Evolutionary conservation across 2,797 vertebrate genomes (phyloP), one percentile per base, ranked within the genome.

Genomic region (Chaetodon trifasciatus): DNA sequence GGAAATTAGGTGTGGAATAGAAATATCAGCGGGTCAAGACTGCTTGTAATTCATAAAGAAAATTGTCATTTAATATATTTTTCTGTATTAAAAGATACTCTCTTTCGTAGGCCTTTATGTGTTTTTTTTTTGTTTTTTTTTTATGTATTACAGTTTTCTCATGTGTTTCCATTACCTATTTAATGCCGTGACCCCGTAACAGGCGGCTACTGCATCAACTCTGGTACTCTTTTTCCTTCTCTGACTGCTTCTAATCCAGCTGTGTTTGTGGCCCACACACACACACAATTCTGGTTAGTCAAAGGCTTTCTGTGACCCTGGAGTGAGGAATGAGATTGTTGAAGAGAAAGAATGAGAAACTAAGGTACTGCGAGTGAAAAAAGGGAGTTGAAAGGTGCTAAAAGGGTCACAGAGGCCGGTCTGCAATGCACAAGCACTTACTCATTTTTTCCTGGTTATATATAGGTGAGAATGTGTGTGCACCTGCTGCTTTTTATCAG

Each of bases 321-420:
- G 49, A 72, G 40, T 66, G 46, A 64, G 32, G 7, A 37, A 73
- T 72, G 60, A 69, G 64, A 56, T 39, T 28, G 50, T 56, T 72
- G 17, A 21, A 65, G 32, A 69, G 23, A 80, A 42, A 81, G 62
- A 71, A 82, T 61, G 63, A 69, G 23, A 68, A 73, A 65, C 49
- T 24, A 47, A 58, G 56, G 64, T 62, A 82, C 13, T 58, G 60
- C 39, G 49, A 50, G 60, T 68, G 68, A 79, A 84, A 76, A 76
- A 47, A 66, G 19, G 39, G 23, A 84, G 35, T 55, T 32, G 58
- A 57, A 64, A 32, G 68, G 72, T 73, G 62, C 70, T 86, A 90
- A 88, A 83, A 92, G 85, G 89, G 89, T 93, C 91, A 89, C 71
- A 37, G 58, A 82, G 62, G 62, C 64, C 57, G 62, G 60, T 71